phyloP scores from a whole-genome alignment of 2,797 vertebrate species.

The Lepus oiostolus region DNA sequence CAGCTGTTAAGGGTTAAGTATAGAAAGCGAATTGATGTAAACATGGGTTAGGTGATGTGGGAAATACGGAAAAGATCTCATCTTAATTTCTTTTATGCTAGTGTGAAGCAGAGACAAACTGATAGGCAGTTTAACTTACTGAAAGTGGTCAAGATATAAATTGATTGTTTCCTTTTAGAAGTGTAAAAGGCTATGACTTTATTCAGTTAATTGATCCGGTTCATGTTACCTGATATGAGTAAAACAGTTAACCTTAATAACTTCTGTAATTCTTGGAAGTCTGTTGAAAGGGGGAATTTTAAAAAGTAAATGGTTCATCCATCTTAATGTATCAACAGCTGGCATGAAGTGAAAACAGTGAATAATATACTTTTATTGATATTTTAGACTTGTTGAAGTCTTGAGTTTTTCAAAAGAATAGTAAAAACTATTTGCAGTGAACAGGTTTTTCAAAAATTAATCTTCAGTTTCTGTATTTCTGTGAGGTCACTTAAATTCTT shows the following conservation, averaged over 20 bases:
- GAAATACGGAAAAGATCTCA: neutral
- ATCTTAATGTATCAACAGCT: neutral
- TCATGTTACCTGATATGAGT: neutral
- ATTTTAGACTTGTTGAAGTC: constrained; percentile 5
- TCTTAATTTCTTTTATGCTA: neutral
- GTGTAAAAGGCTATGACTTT: neutral
- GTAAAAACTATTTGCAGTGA: neutral
- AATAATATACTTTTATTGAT: neutral
- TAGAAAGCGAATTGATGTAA: constrained; percentile 41
- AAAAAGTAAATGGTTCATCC: neutral
- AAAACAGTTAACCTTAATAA: neutral
- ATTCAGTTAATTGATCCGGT: neutral
- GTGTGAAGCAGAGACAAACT: neutral
- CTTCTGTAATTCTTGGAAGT: constrained; percentile 31
- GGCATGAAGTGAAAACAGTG: neutral
- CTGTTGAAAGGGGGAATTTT: neutral
- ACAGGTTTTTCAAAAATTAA: neutral
- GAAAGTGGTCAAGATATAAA: neutral
- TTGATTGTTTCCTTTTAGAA: constrained; percentile 3
- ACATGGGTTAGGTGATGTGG: neutral
- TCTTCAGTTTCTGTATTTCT: constrained; percentile 39
- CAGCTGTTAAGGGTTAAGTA: neutral
- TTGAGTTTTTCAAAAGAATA: constrained; percentile 34
- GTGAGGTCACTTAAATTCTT: neutral
- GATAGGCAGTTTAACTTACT: neutral